Evolutionary conservation across 1,140 invertebrate species (phyloP).

Genomic region (Papilio polytes): DNA sequence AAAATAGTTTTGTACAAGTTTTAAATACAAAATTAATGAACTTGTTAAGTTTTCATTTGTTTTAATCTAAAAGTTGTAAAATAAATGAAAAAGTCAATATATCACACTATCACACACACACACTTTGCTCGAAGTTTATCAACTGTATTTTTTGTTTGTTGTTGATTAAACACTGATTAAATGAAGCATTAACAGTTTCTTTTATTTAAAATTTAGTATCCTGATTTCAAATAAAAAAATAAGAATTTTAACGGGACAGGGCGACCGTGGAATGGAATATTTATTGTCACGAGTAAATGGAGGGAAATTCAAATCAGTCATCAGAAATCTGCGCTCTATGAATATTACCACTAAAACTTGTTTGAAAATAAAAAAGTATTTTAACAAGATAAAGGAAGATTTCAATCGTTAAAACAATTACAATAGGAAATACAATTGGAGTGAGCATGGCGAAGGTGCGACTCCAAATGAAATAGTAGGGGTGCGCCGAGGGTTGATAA

Average conservation of each 20-base stretch:
- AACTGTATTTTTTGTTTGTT: not conserved
- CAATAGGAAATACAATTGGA: conserved; percentile 16
- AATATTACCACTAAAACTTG: not conserved
- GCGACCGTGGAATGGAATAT: not conserved
- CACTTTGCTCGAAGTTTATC: not conserved
- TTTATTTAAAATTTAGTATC: not conserved
- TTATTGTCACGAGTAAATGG: not conserved
- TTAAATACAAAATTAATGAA: conserved; percentile 3
- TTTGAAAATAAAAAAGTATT: not conserved
- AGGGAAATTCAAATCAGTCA: conserved; percentile 29
- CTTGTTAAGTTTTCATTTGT: not conserved
- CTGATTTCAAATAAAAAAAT: not conserved
- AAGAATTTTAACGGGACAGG: not conserved
- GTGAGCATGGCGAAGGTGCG: conserved; percentile 36
- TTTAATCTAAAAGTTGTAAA: conserved; percentile 1
- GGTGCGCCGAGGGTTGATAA: conserved; percentile 71
- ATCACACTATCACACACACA: not conserved
- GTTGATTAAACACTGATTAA: not conserved
- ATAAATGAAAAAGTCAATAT: not conserved
- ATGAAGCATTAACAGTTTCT: not conserved
- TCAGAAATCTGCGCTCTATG: not conserved
- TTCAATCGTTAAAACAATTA: conserved; percentile 1
- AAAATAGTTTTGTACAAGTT: conserved; percentile 51
- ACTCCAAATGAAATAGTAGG: conserved; percentile 52
- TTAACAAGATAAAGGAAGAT: not conserved